Conservation (phyloP, 2,113 vertebrate genomes). For the Erythrolamprus reginae region DNA sequence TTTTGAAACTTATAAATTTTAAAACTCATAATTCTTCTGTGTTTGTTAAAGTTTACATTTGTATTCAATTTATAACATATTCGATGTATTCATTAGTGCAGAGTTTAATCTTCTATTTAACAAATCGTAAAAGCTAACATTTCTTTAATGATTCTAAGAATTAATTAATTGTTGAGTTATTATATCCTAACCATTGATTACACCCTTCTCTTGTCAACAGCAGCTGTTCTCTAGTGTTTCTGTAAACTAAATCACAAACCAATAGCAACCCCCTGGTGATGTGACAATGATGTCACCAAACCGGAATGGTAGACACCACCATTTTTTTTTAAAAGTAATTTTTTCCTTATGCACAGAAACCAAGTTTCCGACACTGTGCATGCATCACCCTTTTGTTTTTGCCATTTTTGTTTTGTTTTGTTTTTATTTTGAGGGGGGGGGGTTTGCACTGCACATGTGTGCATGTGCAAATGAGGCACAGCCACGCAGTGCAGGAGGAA, state of each 20-base stretch:
- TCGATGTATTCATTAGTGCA: neutral
- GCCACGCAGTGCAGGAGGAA: no score
- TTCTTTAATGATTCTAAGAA: neutral
- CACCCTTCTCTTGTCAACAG: neutral
- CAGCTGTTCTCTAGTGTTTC: neutral
- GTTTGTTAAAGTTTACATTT: neutral
- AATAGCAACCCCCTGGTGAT: no score
- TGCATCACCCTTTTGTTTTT: no score
- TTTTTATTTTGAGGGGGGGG: no score
- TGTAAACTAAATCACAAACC: neutral
- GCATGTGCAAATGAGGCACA: no score
- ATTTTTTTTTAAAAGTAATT: no score
- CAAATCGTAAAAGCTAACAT: neutral
- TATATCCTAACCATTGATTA: neutral
- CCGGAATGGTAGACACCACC: no score
- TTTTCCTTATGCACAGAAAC: no score
- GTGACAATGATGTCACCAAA: no score
- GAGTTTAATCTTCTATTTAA: neutral
- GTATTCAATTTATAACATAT: neutral
- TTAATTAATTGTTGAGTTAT: neutral
- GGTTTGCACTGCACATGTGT: no score
- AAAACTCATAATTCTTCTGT: neutral
- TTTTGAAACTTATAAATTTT: neutral
- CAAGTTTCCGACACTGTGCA: no score
- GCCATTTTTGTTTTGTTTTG: no score